Conservation (phyloP, 1,140 invertebrate species). For the Diploscapter pachys region DNA sequence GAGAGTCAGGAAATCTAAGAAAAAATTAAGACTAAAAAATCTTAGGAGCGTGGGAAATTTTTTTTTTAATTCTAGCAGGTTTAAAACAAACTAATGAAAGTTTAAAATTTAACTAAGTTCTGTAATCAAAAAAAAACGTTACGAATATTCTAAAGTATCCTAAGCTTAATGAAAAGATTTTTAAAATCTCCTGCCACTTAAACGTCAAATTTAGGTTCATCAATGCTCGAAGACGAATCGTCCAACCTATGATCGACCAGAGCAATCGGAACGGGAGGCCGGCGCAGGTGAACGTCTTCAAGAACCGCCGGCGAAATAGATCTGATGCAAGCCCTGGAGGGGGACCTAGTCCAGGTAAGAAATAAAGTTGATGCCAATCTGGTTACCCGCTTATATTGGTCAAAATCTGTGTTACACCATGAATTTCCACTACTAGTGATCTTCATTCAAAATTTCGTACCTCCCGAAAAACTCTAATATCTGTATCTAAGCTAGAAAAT, state of each 20-base stretch:
- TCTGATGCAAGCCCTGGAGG: slow-evolving; percentile 14
- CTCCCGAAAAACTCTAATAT: no score
- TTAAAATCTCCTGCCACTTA: not conserved
- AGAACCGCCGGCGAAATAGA: slow-evolving; percentile 51
- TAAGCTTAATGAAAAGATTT: not conserved
- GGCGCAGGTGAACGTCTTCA: slow-evolving; percentile 52
- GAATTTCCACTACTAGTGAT: no score
- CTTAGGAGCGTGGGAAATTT: slow-evolving; percentile 2
- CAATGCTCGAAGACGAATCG: slow-evolving; percentile 65
- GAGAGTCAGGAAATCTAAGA: no score
- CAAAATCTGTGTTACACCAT: no score
- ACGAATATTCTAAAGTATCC: not conserved
- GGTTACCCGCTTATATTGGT: not conserved
- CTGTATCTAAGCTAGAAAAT: no score
- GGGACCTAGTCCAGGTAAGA: slow-evolving; percentile 28
- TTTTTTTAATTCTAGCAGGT: slow-evolving; percentile 16
- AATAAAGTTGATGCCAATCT: not conserved
- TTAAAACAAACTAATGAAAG: not conserved
- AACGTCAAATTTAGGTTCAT: slow-evolving; percentile 59
- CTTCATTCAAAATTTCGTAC: no score
- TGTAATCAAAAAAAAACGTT: not conserved
- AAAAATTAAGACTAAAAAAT: no score
- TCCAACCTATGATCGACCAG: slow-evolving; percentile 67
- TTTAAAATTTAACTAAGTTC: slow-evolving; percentile 12
- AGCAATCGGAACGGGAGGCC: slow-evolving; percentile 53